Evolutionary conservation across 2,797 vertebrate genomes (phyloP), one percentile per base, ranked within the genome.

Genomic region (Coracias cyanogaster): DNA sequence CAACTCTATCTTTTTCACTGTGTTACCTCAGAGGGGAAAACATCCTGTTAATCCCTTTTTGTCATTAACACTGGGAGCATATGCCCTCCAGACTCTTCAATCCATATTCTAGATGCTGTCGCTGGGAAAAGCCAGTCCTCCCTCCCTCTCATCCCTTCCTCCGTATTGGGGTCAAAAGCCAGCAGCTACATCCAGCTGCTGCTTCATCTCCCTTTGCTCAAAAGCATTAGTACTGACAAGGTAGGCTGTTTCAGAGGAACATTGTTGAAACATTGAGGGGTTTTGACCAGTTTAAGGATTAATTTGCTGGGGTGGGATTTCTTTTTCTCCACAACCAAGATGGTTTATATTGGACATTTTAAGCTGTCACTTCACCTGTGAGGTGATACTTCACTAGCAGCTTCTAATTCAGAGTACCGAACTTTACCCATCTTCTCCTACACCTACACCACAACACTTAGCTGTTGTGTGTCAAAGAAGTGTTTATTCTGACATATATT

Each of bases 211-310:
- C 52, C 13, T 81, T 93, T 86, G 22, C 49, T 69, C 22, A 43
- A 58, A 61, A 58, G 25, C 48, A 33, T 74, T 52, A 35, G 8
- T 51, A 29, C 17, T 43, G 62, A 76, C 7, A 52, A 86, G 20
- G 33, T 58, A 60, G 17, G 6, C 29, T 64, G 15, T 76, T 86
- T 62, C 46, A 51, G 46, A 62, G 39, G 35, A 94, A 13, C 4
- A 3, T 15, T 72, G 35, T 2, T 43, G 51, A 54, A 72, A 84
- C 12, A 15, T 17, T 62, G 20, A 0, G 3, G 8, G 5, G 0
- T 2, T 5, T 52, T 88, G 52, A 71, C 14, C 8, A 31, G 35
- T 49, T 76, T 28, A 74, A 77, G 48, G 17, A 51, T 78, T 71
- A 41, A 78, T 64, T 80, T 91, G 12, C 15, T 43, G 21, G 29